phyloP scores from a whole-genome alignment of 1,140 invertebrate genomes.

The Pygmarrhopalites habei region DNA sequence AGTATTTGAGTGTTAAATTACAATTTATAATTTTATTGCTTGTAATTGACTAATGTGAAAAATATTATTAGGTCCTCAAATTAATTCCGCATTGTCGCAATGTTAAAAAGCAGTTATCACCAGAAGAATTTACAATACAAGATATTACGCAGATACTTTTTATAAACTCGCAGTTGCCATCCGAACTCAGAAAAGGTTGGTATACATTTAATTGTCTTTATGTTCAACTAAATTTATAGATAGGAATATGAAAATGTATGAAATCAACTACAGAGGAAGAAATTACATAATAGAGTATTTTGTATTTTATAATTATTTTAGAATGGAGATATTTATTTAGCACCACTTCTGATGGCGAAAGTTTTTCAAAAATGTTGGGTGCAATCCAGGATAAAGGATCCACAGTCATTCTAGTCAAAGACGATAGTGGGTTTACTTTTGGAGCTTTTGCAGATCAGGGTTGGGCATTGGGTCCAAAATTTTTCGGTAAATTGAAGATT shows the following conservation, averaged over 20 bases:
- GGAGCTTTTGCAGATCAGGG: constrained; percentile 73
- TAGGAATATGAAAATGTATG: no score
- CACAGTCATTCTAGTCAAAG: constrained; percentile 67
- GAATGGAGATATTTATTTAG: constrained; percentile 79
- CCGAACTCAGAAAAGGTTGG: constrained; percentile 44
- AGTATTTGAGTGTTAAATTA: no score
- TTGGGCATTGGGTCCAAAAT: constrained; percentile 65
- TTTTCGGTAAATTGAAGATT: constrained; percentile 52
- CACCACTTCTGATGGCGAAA: constrained; percentile 71
- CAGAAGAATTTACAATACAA: constrained; percentile 49
- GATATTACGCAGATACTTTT: constrained; percentile 69
- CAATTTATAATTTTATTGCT: no score
- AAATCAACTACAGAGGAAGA: no score
- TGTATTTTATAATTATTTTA: neutral
- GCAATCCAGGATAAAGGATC: constrained; percentile 60
- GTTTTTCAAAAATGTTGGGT: constrained; percentile 69
- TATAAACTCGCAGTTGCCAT: constrained; percentile 64
- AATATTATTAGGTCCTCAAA: no score
- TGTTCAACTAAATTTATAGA: no score
- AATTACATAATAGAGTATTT: no score
- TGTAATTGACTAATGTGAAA: no score
- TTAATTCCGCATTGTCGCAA: constrained; percentile 28
- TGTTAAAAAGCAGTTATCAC: no score
- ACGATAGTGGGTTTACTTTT: constrained; percentile 74
- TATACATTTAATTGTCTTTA: no score